Base-by-base conservation (phyloP, 1,140 invertebrate genomes). In the Rhyzopertha dominica region DNA sequence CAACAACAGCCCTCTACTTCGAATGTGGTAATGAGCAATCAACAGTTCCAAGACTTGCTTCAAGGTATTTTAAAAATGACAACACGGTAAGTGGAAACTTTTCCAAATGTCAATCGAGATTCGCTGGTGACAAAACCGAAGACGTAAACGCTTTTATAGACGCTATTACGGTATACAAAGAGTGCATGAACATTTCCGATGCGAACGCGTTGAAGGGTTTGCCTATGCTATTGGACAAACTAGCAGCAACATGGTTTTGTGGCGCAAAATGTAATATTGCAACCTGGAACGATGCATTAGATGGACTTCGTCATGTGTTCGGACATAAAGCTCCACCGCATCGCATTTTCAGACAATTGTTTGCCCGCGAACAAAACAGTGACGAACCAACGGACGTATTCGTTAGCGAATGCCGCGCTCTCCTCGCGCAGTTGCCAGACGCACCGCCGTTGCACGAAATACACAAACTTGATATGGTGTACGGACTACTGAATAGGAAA, bases 211-310 rank as follows among this genome's bases (percentile, higher is more conserved):
- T 69, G 3, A 60, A 61, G 42, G 64, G 68, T 2, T 17, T 70
- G 4, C 59, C 66, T 1, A 51, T 70, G 41, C 54, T 71, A 3
- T 53, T 71, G 22, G 56, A 43, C 10, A 65, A 59, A n/a, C 32
- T 65, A 4, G 68, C 68, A 4, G 65, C 63, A 1, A 66, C 62
- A 2, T 70, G 68, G 68, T 70, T 63, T 65, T 63, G 66, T 28
- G 67, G 66, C 36, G 59, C 69, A 1, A 63, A 66, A n/a, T n/a
- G 28, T 8, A 18, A 18, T 13, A 24, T 42, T 1, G 41, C 10
- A 2, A 23, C 30, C 3, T 56, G 41, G 44, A 10, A 22, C 0
- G 43, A 49, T 3, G 44, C 43, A 5, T 10, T 52, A 7, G 13
- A 9, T 3, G 12, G 45, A 3, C 35, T 58, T 5, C 37, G 46